A percentile compares a stretch with the other conserved stretches of the same genome.
Conservation (phyloP, 2,888 invertebrate species). For the Scrobipalpa atriplicella region DNA sequence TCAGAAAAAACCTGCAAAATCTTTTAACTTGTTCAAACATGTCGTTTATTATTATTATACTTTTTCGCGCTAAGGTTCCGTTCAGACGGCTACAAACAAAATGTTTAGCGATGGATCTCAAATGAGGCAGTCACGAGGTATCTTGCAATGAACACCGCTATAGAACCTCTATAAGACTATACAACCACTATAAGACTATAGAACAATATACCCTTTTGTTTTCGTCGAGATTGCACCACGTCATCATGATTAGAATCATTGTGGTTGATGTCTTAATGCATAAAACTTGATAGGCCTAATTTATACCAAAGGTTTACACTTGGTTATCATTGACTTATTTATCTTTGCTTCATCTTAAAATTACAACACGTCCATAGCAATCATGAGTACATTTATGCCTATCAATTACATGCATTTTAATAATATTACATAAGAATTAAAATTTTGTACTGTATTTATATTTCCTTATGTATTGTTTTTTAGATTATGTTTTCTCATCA, state of each 20-base stretch:
- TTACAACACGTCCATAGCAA: not conserved
- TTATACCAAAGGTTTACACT: conserved; percentile 1
- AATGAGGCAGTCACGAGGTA: conserved; percentile 57
- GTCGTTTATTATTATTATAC: conserved; percentile 25
- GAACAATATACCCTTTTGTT: conserved; percentile 46
- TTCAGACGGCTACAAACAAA: conserved; percentile 52
- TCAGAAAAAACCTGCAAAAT: conserved; percentile 21
- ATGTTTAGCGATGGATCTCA: conserved; percentile 60
- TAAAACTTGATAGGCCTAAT: not conserved
- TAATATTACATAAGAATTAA: not conserved
- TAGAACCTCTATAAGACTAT: too few species aligned
- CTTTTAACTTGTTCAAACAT: conserved; percentile 26
- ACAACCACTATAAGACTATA: conserved; percentile 26
- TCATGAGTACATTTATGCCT: not conserved
- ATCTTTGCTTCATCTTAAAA: not conserved
- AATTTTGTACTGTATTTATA: too few species aligned
- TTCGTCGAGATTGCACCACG: conserved; percentile 33
- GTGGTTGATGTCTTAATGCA: conserved; percentile 7
- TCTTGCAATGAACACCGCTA: conserved; percentile 43
- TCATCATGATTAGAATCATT: conserved; percentile 15
- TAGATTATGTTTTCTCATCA: not conserved
- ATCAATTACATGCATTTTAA: not conserved
- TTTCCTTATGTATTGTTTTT: too few species aligned
- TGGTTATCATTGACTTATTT: not conserved
- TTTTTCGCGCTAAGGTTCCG: conserved; percentile 28